Evolutionary conservation across 2,113 vertebrate species (phyloP).

Genomic region (Atherinomorus stipes): DNA sequence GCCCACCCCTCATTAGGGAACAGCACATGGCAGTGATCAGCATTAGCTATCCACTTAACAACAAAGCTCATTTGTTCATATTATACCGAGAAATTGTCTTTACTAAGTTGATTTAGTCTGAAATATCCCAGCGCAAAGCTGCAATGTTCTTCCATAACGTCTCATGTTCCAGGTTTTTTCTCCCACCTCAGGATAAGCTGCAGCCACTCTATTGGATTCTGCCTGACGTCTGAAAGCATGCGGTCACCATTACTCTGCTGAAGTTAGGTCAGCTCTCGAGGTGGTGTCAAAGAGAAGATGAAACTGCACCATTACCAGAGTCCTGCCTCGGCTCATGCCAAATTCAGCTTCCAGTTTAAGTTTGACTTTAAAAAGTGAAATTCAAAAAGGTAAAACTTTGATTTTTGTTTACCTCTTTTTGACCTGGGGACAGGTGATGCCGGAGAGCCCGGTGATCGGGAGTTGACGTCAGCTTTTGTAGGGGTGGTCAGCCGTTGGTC

Average conservation of each 20-base stretch:
- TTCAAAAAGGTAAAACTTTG: neutral
- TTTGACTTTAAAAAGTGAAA: slow-evolving; percentile 8
- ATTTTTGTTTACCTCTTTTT: slow-evolving; percentile 58
- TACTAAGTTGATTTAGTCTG: slow-evolving; percentile 31
- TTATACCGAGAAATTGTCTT: slow-evolving; percentile 38
- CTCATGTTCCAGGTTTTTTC: slow-evolving; percentile 9
- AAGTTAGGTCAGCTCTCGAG: slow-evolving; percentile 17
- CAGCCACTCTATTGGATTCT: slow-evolving; percentile 46
- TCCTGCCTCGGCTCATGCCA: slow-evolving; percentile 10
- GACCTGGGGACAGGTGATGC: slow-evolving; percentile 59
- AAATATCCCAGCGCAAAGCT: neutral
- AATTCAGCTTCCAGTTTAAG: slow-evolving; percentile 10
- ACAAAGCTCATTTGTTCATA: slow-evolving; percentile 38
- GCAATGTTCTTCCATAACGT: slow-evolving; percentile 23
- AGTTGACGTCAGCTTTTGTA: slow-evolving; percentile 60
- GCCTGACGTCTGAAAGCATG: slow-evolving; percentile 56
- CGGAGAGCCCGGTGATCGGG: slow-evolving; percentile 62
- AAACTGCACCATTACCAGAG: slow-evolving; percentile 39
- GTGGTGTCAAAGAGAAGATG: slow-evolving; percentile 7
- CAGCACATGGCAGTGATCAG: slow-evolving; percentile 25
- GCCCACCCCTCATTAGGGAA: slow-evolving; percentile 29
- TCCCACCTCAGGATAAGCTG: slow-evolving; percentile 24
- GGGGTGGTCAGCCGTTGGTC: slow-evolving; percentile 50
- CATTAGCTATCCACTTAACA: slow-evolving; percentile 23
- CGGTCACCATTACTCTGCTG: slow-evolving; percentile 39